Evolutionary conservation across 2,888 invertebrate genomes (phyloP), one percentile per base, ranked within the genome.

Genomic region (Gymnoscelis rufifasciata): DNA sequence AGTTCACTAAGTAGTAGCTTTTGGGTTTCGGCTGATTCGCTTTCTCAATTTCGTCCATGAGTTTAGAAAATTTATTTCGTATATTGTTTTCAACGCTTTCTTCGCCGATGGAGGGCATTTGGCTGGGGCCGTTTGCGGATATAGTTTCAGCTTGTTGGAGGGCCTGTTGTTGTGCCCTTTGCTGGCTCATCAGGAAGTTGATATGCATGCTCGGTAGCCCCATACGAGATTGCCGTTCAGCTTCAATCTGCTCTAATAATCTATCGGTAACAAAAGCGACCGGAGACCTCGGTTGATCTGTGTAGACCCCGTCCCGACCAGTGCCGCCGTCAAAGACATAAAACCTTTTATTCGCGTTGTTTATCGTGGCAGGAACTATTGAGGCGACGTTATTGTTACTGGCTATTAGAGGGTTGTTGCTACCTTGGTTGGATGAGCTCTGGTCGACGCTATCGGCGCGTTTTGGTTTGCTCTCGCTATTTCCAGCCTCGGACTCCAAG

Each of bases 1-100:
- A 88, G 28, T 92, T 92, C 68, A 94, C 92, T 67, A 93, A 94
- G 78, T 96, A 95, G 75, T 94, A 95, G 66, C 83, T 87, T 62
- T 89, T 90, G 29, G 86, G 82, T 71, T 90, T 90, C 1, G 88
- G 78, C 42, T 90, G 89, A 33, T 83, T 89, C 0, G 86, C 74
- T 38, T 89, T 89, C 33, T 90, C 89, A 7, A 90, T 77, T 15
- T 90, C 89, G 43, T 90, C 90, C 56, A 90, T 81, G 26, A 91
- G 75, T 60, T 90, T 90, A 0, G 81, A 77, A 55, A 91, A 91
- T 52, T 89, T 88, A 61, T 86, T 91, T 38, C 90, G 83, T 5
- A 90, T 64, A 46, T 88, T 90, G 14, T 87, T 68, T 47, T 91
- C 91, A 11, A 89, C 78, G 37, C 90, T 90, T 14, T 90, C 87